Evolutionary conservation across 1,140 invertebrate genomes (phyloP).

Genomic region (Zaprionus africanus): DNA sequence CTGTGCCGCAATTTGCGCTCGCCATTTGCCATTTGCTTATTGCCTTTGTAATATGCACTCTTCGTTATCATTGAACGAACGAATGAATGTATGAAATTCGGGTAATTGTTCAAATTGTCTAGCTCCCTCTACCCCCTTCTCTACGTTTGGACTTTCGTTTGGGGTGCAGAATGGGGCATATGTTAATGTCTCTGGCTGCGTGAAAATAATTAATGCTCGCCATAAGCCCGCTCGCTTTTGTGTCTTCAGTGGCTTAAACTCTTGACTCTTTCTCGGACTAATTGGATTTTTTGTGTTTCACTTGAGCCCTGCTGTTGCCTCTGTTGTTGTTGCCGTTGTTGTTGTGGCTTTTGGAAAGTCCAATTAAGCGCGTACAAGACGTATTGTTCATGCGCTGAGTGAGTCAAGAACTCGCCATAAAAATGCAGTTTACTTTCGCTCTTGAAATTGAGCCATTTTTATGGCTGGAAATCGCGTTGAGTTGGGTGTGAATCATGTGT

Average conservation of each 20-base stretch:
- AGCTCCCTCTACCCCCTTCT: constrained; percentile 1
- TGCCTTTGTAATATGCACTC: constrained; percentile 23
- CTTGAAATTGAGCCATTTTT: constrained; percentile 6
- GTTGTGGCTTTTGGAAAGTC: constrained; percentile 66
- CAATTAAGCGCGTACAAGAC: constrained; percentile 50
- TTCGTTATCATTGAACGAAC: constrained; percentile 4
- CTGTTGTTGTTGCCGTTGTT: constrained; percentile 12
- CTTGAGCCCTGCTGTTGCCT: neutral
- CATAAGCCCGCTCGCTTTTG: constrained; percentile 7
- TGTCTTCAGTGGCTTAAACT: constrained; percentile 20
- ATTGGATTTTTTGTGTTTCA: constrained; percentile 63
- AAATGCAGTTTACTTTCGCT: constrained; percentile 57
- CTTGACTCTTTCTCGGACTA: constrained; percentile 42
- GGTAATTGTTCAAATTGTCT: constrained; percentile 51
- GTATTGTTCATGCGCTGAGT: constrained; percentile 9
- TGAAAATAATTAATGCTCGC: constrained; percentile 37
- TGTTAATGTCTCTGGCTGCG: constrained; percentile 57
- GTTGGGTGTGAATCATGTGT: constrained; percentile 28
- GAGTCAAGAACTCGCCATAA: constrained; percentile 43
- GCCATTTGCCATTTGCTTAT: constrained; percentile 28
- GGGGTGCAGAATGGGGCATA: constrained; percentile 21
- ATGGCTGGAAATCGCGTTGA: constrained; percentile 13
- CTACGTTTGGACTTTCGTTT: neutral
- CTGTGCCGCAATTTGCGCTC: constrained; percentile 44
- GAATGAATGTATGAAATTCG: constrained; percentile 41